phyloP scores from a whole-genome alignment of 2,113 vertebrate genomes.

The Trichomycterus rosablanca region DNA sequence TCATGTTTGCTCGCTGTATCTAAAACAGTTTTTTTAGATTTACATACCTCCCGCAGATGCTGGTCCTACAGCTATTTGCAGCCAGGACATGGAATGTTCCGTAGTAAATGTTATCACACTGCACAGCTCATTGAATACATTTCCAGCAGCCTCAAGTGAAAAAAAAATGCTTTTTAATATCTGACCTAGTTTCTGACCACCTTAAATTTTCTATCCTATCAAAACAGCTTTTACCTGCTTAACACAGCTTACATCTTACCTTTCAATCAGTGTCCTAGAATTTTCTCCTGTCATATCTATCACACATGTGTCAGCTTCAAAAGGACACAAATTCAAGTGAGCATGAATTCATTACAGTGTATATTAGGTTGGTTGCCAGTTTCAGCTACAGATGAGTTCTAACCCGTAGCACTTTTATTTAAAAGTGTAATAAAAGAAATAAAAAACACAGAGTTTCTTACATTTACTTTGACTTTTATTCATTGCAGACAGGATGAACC shows the following conservation, averaged over 20 bases:
- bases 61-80: background rate
- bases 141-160: conserved; percentile 12
- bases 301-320: background rate
- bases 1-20: conserved; percentile 11
- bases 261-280: background rate
- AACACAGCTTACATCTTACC: background rate
- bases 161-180: conserved; percentile 5
- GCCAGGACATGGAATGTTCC: background rate
- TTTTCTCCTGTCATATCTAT: background rate
- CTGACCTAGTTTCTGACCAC: background rate
- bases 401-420: no score
- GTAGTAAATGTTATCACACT: conserved; percentile 20
- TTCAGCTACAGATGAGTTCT: no score
- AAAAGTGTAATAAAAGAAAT: no score
- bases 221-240: background rate
- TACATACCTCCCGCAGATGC: conserved; percentile 7
- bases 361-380: no score
- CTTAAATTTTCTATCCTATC: conserved; percentile 2
- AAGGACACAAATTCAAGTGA: no score
- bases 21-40: conserved; percentile 12
- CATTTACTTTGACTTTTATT: no score
- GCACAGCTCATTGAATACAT: conserved; percentile 14
- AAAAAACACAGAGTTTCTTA: no score
- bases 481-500: no score
- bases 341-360: no score